phyloP scores from a whole-genome alignment of 2,113 vertebrate species.

The Xiphophorus couchianus region DNA sequence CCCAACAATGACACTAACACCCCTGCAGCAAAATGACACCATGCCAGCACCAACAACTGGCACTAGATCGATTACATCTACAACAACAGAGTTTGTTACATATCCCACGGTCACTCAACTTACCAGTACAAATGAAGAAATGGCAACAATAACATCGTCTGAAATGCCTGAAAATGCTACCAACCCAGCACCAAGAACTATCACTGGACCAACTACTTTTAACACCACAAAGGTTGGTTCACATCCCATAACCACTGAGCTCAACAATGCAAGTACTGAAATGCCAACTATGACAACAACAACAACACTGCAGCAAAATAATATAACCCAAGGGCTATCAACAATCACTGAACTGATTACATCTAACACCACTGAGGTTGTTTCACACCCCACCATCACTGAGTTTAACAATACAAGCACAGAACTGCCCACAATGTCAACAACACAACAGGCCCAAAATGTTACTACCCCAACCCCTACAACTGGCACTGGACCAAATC shows the following conservation, averaged over 20 bases:
- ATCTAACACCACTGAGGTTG: background rate
- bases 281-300: constrained; percentile 1
- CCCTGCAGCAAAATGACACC: background rate
- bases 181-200: background rate
- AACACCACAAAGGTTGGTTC: constrained; percentile 12
- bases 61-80: background rate
- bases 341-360: background rate
- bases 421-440: background rate
- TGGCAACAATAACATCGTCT: background rate
- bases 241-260: background rate
- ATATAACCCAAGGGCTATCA: background rate
- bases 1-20: background rate
- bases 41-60: background rate
- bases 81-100: constrained; percentile 2
- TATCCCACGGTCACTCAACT: background rate
- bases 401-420: background rate
- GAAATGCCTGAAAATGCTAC: background rate
- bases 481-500: background rate
- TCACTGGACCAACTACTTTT: background rate
- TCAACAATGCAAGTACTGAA: constrained; percentile 12
- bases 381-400: background rate
- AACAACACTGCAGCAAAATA: background rate
- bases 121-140: constrained; percentile 4
- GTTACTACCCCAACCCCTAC: background rate
- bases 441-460: background rate